phyloP scores from a whole-genome alignment of 2,113 vertebrate genomes.

The Bothrops jararaca region DNA sequence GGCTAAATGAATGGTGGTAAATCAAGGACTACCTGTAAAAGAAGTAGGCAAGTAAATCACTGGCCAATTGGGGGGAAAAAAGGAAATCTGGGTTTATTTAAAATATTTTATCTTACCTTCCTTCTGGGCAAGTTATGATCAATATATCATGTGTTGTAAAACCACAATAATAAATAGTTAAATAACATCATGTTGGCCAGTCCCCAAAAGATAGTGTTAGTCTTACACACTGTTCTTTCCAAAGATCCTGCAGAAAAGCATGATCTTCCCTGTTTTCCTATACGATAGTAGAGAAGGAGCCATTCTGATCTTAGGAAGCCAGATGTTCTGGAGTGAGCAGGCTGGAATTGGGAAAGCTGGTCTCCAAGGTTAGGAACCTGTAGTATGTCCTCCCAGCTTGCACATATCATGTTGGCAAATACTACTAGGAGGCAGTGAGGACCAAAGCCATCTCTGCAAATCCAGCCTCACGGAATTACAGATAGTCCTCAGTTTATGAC shows the following conservation, averaged over 20 bases:
- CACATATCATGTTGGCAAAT: not conserved
- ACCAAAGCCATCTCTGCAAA: not conserved
- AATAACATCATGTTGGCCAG: not conserved
- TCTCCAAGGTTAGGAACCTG: not conserved
- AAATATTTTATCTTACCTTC: not conserved
- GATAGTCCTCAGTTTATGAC: too few relatives aligned
- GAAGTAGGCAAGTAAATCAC: not conserved
- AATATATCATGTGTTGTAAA: not conserved
- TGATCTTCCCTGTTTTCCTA: not conserved
- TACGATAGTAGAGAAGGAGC: not conserved
- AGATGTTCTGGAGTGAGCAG: not conserved
- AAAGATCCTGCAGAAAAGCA: not conserved
- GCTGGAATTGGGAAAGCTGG: not conserved
- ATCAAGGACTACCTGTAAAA: not conserved
- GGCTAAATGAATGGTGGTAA: too few relatives aligned
- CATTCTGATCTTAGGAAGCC: not conserved
- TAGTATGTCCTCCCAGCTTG: not conserved
- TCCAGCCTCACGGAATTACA: not conserved
- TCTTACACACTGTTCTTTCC: not conserved
- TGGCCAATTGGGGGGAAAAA: not conserved
- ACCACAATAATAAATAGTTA: not conserved
- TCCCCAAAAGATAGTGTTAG: not conserved
- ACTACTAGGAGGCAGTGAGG: not conserved
- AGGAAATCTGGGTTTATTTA: not conserved
- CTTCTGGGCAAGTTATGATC: not conserved